Evolutionary conservation across 2,888 invertebrate genomes (phyloP), one percentile per base, ranked within the genome.

Genomic region (Torymus texanus): DNA sequence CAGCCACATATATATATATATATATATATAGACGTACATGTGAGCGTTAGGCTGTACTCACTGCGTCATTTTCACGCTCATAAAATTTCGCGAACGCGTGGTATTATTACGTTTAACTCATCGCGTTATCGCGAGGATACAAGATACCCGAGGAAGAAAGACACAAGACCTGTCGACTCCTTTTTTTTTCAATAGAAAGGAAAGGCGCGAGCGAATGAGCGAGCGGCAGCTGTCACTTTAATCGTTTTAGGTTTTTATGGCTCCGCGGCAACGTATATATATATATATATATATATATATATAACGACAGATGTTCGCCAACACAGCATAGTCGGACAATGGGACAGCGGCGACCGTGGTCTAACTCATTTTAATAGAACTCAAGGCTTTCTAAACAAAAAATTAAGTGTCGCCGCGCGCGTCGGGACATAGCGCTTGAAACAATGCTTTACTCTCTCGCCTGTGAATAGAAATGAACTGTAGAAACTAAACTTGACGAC

Each of bases 241-340:
- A 53, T 55, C 61, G 53, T 55, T 72, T 18, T 56, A 12, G 16
- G n/a, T 24, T 14, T 29, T 53, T 74, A 65, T 66, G 29, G 8
- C 55, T 55, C 4, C 41, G 41, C 8, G 8, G 41, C 8, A 41
- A 8, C 41, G 5, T 41, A 3, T 29, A 29, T 4, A 41, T 41
- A 8, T 41, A 41, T 41, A 41, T 8, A 21, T 55, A 29, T 18
- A 53, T 59, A 13, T n/a, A n/a, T n/a, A n/a, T n/a, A n/a, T n/a
- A n/a, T n/a, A n/a, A n/a, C 56, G 73, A 73, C 73, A 78, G 78
- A 78, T 78, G 78, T 78, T 78, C 67, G 55, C 67, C 62, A 67
- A 68, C 73, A 67, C 41, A 8, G 41, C 8, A 21, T 2, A 41
- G 56, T 3, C 78, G 16, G 29, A 73, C 73, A 78, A 78, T 67